A percentile compares a stretch with the other conserved stretches of the same genome.
These are phyloP conservation scores for Drosophila tsacasi DNA, from an alignment of 1,140 invertebrate genomes.

Conservation along the genomic window DNA sequence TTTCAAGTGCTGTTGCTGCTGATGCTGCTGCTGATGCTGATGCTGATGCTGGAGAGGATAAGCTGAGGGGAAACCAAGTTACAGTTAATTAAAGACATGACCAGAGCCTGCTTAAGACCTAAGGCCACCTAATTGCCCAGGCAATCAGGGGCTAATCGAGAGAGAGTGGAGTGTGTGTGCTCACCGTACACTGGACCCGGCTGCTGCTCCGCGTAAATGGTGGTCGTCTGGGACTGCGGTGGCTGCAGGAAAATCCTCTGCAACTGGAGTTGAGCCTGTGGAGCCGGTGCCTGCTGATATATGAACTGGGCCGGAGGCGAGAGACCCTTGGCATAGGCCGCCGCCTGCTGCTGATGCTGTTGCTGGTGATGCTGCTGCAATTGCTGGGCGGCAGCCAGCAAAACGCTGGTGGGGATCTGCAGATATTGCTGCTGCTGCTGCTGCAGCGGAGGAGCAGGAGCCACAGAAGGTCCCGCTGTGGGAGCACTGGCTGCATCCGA, in stretches of 20 bases:
- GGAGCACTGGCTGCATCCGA: constrained; percentile 51
- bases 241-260: constrained; percentile 65
- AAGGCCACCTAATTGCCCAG: constrained; percentile 24
- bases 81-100: constrained; percentile 10
- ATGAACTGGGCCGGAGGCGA: constrained; percentile 48
- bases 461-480: constrained; percentile 13
- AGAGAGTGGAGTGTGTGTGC: background rate
- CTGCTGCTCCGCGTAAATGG: constrained; percentile 59
- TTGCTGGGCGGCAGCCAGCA: constrained; percentile 69
- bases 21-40: constrained; percentile 48
- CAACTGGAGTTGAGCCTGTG: constrained; percentile 45
- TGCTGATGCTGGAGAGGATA: constrained; percentile 64
- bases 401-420: constrained; percentile 69
- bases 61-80: constrained; percentile 38
- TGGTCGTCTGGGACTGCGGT: constrained; percentile 28
- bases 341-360: constrained; percentile 56
- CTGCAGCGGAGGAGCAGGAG: background rate
- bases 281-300: constrained; percentile 40
- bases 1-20: constrained; percentile 47
- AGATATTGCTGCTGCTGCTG: constrained; percentile 60
- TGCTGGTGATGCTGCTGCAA: constrained; percentile 66
- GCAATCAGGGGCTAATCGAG: background rate
- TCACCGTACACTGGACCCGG: constrained; percentile 32
- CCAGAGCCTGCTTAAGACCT: background rate
- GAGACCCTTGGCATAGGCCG: constrained; percentile 42